Conservation (phyloP, 1,140 invertebrate genomes). For the Trialeurodes vaporariorum region DNA sequence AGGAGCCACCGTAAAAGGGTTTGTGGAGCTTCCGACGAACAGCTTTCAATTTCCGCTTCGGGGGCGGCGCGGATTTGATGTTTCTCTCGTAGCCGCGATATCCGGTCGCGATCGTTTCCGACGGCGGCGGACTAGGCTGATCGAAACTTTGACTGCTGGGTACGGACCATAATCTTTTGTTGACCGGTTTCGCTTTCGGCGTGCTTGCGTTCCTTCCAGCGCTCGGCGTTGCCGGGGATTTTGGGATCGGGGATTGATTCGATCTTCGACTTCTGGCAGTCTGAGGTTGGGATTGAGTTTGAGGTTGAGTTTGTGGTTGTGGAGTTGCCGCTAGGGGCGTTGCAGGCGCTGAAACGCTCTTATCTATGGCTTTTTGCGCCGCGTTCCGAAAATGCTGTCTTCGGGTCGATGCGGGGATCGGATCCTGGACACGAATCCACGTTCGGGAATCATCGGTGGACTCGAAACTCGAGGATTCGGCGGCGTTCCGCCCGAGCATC, state of each 20-base stretch:
- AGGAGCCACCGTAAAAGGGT: background rate
- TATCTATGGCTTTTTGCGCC: background rate
- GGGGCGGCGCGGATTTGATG: background rate
- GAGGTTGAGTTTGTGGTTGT: no score
- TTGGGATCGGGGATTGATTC: background rate
- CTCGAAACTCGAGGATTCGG: background rate
- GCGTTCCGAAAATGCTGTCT: background rate
- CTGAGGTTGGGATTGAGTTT: background rate
- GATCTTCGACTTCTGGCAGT: background rate
- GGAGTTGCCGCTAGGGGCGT: no score
- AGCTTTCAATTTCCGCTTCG: background rate
- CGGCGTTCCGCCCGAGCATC: background rate
- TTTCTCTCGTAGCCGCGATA: background rate
- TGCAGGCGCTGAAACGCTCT: no score
- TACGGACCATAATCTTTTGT: no score
- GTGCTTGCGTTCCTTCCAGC: no score
- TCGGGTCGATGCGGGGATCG: background rate
- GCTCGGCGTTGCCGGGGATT: no score
- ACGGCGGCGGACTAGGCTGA: no score
- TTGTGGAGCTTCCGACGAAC: background rate
- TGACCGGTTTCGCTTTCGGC: no score
- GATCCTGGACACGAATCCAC: background rate
- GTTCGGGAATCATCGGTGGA: background rate
- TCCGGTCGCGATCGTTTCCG: background rate
- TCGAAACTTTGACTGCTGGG: background rate